A percentile compares a stretch with the other conserved stretches of the same genome.
These are phyloP conservation scores for Apodemia duryi DNA, from an alignment of 2,888 invertebrate genomes.

Conservation along the genomic window DNA sequence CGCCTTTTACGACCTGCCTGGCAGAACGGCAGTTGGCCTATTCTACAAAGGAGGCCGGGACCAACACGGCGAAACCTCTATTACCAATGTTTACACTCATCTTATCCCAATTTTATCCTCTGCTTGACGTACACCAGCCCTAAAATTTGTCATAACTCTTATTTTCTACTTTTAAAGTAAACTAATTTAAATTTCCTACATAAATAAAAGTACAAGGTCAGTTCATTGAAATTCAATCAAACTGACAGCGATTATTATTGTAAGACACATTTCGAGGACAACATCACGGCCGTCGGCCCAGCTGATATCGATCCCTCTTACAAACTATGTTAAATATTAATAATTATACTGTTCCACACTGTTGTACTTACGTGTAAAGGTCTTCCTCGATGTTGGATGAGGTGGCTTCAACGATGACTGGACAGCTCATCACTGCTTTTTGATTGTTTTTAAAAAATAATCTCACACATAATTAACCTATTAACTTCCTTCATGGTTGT, in stretches of 20 bases:
- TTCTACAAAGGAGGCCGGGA: no score
- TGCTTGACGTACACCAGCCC: no score
- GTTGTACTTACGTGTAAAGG: constrained; percentile 56
- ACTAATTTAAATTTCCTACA: no score
- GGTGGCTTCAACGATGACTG: constrained; percentile 53
- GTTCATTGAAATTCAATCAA: constrained; percentile 2
- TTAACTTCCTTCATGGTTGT: not conserved
- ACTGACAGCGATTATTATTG: constrained; percentile 1
- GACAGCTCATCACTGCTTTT: constrained; percentile 48
- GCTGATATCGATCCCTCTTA: constrained; percentile 23
- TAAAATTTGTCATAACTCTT: no score
- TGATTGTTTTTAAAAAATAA: constrained; percentile 18
- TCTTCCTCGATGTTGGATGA: constrained; percentile 56
- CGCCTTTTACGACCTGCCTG: no score
- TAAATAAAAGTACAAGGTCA: not conserved
- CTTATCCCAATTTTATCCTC: no score
- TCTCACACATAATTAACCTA: constrained; percentile 2
- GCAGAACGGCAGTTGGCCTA: no score
- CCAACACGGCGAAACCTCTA: no score
- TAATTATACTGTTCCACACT: not conserved
- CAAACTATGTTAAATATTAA: not conserved
- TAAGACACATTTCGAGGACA: constrained; percentile 19
- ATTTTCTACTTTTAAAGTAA: no score
- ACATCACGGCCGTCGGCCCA: constrained; percentile 22
- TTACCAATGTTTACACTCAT: no score